These are phyloP conservation scores for Megaustenia siamemsis DNA, from an alignment of 2,888 invertebrate genomes.

Conservation along the genomic window DNA sequence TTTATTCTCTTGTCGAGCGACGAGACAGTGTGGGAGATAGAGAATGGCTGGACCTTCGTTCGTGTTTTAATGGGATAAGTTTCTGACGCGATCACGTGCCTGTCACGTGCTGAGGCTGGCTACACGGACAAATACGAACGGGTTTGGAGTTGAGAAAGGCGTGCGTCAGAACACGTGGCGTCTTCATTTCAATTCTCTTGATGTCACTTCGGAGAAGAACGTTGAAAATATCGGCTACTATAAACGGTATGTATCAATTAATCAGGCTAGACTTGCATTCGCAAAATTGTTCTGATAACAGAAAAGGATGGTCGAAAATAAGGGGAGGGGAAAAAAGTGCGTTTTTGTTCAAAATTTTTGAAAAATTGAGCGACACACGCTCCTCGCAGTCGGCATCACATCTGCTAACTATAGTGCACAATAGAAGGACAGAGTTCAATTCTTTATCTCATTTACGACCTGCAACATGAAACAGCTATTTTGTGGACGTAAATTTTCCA, in stretches of 20 bases:
- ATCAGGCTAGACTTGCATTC: conserved; percentile 41
- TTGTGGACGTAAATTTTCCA: too few relatives aligned
- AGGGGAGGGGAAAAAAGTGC: too few relatives aligned
- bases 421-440: too few relatives aligned
- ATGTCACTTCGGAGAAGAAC: conserved; percentile 43
- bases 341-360: conserved; percentile 31
- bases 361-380: background rate
- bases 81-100: conserved; percentile 49
- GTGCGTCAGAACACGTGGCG: conserved; percentile 35
- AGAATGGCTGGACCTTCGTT: conserved; percentile 38
- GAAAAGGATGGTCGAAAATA: background rate
- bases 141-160: conserved; percentile 5
- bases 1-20: conserved; percentile 32
- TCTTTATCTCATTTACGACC: too few relatives aligned
- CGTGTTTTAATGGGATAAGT: conserved; percentile 51
- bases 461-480: too few relatives aligned
- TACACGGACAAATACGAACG: conserved; percentile 46
- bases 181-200: conserved; percentile 19
- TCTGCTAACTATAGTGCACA: conserved; percentile 35
- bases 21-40: conserved; percentile 22
- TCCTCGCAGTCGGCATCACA: conserved; percentile 20
- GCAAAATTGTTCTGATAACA: conserved; percentile 15
- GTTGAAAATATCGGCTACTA: conserved; percentile 42
- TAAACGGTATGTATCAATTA: conserved; percentile 47
- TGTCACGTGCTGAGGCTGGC: conserved; percentile 51